Evolutionary conservation across 35 echinoderm and acorn worm species (phyloP).

Genomic region (Ophioderma brevispina): DNA sequence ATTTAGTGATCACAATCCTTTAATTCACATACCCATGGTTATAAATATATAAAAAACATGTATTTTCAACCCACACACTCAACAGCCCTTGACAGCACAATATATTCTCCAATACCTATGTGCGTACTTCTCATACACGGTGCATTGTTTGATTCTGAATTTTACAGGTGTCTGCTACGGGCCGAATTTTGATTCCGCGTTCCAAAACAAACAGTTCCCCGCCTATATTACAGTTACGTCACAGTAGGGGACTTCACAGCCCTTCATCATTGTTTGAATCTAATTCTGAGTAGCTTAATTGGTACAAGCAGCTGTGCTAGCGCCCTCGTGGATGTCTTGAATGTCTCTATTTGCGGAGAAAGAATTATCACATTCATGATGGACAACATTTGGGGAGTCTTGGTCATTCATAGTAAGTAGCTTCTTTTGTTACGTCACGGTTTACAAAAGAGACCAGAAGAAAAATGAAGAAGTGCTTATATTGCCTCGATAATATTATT

Average conservation of each 20-base stretch:
- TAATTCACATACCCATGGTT: no score
- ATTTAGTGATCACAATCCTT: no score
- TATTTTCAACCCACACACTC: no score
- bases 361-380: conserved; percentile 93
- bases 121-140: no score
- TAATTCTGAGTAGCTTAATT: conserved; percentile 95
- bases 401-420: conserved; percentile 94
- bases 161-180: conserved; percentile 95
- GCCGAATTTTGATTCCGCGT: conserved; percentile 96
- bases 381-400: conserved; percentile 93
- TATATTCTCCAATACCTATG: no score
- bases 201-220: conserved; percentile 93
- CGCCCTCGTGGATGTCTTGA: conserved; percentile 91
- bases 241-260: conserved; percentile 97
- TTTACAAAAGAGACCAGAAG: no score
- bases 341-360: conserved; percentile 74
- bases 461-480: no score
- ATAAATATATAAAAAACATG: no score
- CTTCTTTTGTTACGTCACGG: no score
- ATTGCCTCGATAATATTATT: no score
- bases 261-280: conserved; percentile 96
- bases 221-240: conserved; percentile 99
- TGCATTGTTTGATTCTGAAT: conserved; percentile 2
- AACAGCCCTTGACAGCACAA: no score
- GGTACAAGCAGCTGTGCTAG: conserved; percentile 96